Conservation (phyloP, 1,140 invertebrate species). For the Heliconius melpomene region DNA sequence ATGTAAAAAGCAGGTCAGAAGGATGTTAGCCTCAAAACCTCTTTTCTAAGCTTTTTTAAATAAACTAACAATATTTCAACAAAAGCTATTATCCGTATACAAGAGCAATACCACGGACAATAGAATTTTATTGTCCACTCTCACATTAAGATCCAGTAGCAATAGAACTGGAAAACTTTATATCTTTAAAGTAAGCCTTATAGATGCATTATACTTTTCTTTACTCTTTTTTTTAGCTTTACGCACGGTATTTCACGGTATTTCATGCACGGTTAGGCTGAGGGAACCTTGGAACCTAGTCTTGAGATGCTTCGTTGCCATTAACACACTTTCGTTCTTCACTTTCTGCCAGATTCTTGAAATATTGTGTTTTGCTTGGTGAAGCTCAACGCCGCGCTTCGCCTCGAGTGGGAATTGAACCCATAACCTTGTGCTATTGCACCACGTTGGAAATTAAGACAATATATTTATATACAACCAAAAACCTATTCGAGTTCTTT, state of each 20-base stretch:
- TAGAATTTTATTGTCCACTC: constrained; percentile 15
- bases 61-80: constrained; percentile 14
- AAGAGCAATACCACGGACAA: constrained; percentile 15
- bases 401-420: no score
- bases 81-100: constrained; percentile 13
- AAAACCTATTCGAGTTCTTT: no score
- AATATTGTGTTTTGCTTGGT: no score
- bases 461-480: no score
- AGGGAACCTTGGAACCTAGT: neutral
- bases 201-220: constrained; percentile 10
- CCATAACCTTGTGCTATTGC: no score
- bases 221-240: neutral
- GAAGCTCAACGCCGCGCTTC: no score
- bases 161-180: constrained; percentile 7
- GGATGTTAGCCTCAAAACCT: neutral
- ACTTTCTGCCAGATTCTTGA: neutral
- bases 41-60: constrained; percentile 3
- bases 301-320: no score
- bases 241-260: no score
- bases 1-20: neutral
- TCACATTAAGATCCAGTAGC: constrained; percentile 7
- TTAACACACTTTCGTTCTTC: neutral
- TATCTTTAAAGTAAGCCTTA: constrained; percentile 13
- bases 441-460: no score
- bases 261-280: no score